These are phyloP conservation scores for Cariama cristata DNA, from an alignment of 2,113 vertebrate species.

Conservation along the genomic window DNA sequence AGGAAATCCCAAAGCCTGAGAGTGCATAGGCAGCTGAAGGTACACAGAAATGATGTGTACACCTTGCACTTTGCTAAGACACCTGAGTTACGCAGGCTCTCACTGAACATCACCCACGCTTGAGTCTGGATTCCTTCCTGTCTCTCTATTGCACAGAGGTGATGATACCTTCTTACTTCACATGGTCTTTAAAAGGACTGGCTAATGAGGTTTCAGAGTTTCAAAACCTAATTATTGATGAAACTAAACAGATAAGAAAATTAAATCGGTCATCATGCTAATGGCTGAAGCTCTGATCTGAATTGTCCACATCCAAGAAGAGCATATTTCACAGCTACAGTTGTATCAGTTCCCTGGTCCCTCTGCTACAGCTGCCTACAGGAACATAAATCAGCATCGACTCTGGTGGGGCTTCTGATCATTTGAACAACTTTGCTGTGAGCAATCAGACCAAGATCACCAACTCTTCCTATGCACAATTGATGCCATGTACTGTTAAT, in stretches of 20 bases:
- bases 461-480: neutral
- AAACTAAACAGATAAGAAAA: neutral
- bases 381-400: neutral
- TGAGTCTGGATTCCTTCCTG: neutral
- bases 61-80: no score
- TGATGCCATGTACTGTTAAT: neutral
- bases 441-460: neutral
- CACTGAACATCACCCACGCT: neutral
- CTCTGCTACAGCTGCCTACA: neutral
- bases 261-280: accelerated
- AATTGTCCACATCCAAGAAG: neutral
- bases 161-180: neutral
- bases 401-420: neutral
- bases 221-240: neutral
- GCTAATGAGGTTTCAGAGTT: neutral
- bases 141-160: neutral
- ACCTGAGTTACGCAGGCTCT: neutral
- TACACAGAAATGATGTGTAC: neutral
- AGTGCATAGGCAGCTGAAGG: neutral
- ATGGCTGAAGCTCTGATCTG: neutral
- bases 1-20: neutral
- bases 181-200: neutral
- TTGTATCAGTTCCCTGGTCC: neutral
- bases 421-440: neutral
- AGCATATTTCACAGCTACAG: neutral